Percentiles rank a stretch among this genome's conserved stretches.
phyloP scores from a whole-genome alignment of 1,140 invertebrate genomes.

The Apis florea region DNA sequence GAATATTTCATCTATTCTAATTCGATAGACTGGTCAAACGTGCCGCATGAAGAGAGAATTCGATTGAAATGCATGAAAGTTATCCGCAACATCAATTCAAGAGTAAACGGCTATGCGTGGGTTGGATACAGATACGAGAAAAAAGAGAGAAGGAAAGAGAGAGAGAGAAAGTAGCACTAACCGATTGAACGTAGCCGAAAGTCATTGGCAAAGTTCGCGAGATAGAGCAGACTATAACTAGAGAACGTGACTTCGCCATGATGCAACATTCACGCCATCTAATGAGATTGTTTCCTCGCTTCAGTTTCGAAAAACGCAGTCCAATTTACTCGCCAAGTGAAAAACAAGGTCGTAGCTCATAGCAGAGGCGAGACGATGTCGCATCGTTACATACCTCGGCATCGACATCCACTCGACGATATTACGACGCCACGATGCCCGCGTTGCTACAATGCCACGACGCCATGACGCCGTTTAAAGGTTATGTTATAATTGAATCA shows the following conservation, averaged over 20 bases:
- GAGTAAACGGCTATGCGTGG: too few relatives aligned
- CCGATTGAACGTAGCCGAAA: conserved; percentile 3
- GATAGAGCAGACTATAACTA: neutral
- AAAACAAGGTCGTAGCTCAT: neutral
- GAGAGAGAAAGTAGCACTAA: neutral
- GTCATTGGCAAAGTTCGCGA: neutral
- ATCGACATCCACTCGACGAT: neutral
- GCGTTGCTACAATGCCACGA: neutral
- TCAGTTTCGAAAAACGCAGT: neutral
- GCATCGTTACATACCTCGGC: neutral
- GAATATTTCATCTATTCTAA: neutral
- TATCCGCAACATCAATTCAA: conserved; percentile 11
- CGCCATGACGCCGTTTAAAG: neutral
- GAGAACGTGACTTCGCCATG: conserved; percentile 9
- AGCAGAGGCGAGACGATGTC: neutral
- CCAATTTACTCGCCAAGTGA: neutral
- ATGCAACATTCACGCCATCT: neutral
- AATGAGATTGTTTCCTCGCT: conserved; percentile 28
- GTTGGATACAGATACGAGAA: neutral
- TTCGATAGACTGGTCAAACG: neutral
- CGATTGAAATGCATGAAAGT: neutral
- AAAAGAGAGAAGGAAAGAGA: neutral
- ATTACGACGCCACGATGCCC: neutral
- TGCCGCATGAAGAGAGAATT: neutral
- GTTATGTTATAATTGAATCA: conserved; percentile 2